Evolutionary conservation across 2,888 invertebrate species (phyloP).

Genomic region (Boloria selene): DNA sequence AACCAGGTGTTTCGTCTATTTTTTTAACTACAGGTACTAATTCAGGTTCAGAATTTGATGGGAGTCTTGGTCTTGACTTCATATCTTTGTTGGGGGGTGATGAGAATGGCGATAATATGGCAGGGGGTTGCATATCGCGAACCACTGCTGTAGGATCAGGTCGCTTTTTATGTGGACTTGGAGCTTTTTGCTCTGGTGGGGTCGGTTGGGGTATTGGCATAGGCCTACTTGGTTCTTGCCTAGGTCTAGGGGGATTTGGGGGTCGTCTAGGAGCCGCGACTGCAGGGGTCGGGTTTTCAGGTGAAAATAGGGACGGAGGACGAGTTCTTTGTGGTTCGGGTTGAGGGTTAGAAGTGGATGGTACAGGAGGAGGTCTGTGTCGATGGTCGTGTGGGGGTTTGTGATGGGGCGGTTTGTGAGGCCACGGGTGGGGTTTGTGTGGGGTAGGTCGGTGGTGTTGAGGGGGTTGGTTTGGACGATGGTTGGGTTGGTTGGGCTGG

Average conservation of each 20-base stretch:
- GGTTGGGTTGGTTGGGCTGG: constrained; percentile 44
- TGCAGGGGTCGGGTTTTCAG: constrained; percentile 82
- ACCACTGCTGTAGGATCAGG: constrained; percentile 64
- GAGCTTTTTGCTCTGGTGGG: constrained; percentile 49
- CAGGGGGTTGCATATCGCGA: constrained; percentile 71
- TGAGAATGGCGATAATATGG: constrained; percentile 77
- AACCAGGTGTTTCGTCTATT: constrained; percentile 84
- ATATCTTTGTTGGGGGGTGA: constrained; percentile 66
- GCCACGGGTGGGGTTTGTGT: constrained; percentile 65
- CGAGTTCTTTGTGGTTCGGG: constrained; percentile 64
- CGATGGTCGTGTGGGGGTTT: constrained; percentile 56
- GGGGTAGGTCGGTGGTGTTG: constrained; percentile 60
- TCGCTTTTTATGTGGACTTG: constrained; percentile 62
- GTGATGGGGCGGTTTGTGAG: constrained; percentile 68
- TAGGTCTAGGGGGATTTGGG: constrained; percentile 56
- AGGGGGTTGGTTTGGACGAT: constrained; percentile 43
- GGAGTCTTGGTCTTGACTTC: constrained; percentile 62
- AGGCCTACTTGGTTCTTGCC: constrained; percentile 41
- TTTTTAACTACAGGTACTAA: constrained; percentile 84
- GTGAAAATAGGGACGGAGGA: constrained; percentile 85
- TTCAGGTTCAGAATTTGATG: constrained; percentile 83
- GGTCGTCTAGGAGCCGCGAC: constrained; percentile 64
- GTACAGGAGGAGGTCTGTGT: constrained; percentile 44
- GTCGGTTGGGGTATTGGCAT: constrained; percentile 43
- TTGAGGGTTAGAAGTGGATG: constrained; percentile 46